phyloP scores from a whole-genome alignment of 1,140 invertebrate species.

The Drosophila lacertosa region DNA sequence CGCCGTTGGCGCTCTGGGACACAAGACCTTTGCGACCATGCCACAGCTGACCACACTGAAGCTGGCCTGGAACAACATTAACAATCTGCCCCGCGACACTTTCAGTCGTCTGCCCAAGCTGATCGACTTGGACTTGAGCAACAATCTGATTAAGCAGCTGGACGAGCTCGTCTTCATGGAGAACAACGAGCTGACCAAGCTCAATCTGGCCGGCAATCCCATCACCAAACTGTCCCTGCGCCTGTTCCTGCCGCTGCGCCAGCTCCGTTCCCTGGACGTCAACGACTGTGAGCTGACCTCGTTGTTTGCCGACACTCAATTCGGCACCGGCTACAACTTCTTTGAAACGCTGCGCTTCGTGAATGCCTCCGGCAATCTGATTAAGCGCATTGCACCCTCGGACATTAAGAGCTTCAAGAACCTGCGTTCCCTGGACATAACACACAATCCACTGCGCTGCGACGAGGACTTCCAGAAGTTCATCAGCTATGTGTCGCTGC shows the following conservation, averaged over 20 bases:
- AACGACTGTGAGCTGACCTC: conserved; percentile 87
- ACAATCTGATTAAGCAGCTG: conserved; percentile 86
- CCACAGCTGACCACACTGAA: conserved; percentile 87
- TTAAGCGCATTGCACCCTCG: conserved; percentile 85
- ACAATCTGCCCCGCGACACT: conserved; percentile 82
- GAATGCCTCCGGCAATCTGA: conserved; percentile 86
- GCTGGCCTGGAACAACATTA: conserved; percentile 87
- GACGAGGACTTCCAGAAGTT: conserved; percentile 86
- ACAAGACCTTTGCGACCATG: conserved; percentile 88
- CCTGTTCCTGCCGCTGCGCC: conserved; percentile 86
- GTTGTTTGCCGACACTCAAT: conserved; percentile 86
- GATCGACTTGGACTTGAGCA: conserved; percentile 88
- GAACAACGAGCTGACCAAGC: conserved; percentile 87
- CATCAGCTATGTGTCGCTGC: conserved; percentile 85
- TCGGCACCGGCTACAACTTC: conserved; percentile 76
- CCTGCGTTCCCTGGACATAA: conserved; percentile 87
- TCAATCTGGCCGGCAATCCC: conserved; percentile 89
- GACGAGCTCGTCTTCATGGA: conserved; percentile 87
- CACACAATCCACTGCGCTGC: conserved; percentile 88
- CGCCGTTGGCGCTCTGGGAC: conserved; percentile 86
- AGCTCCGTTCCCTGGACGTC: conserved; percentile 86
- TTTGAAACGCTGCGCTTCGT: conserved; percentile 85
- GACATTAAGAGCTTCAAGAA: conserved; percentile 86
- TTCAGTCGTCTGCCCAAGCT: conserved; percentile 85
- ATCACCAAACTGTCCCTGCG: conserved; percentile 87